A percentile compares a stretch with the other conserved stretches of the same genome.
Conservation (phyloP, 2,888 invertebrate genomes). For the Drosophila paracracens region DNA sequence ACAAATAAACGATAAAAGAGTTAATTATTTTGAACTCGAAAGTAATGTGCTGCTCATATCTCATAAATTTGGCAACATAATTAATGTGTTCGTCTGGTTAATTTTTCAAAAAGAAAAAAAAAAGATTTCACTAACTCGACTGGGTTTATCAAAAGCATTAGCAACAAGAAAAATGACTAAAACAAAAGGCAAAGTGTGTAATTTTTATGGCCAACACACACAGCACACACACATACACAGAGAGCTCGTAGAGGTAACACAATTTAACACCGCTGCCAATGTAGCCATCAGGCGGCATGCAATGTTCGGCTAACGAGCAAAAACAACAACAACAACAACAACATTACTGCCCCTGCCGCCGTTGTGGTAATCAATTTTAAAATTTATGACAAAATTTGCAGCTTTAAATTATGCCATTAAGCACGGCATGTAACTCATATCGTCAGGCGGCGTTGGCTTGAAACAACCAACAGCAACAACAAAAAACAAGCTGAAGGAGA, state of each 20-base stretch:
- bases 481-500: slow-evolving; percentile 65
- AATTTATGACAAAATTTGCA: slow-evolving; percentile 85
- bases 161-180: slow-evolving; percentile 59
- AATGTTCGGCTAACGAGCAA: slow-evolving; percentile 77
- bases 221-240: neutral
- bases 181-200: slow-evolving; percentile 65
- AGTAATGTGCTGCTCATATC: slow-evolving; percentile 3
- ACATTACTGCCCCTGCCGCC: slow-evolving; percentile 62
- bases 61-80: slow-evolving; percentile 22
- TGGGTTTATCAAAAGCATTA: slow-evolving; percentile 58
- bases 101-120: slow-evolving; percentile 22
- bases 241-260: slow-evolving; percentile 49
- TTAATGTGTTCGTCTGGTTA: slow-evolving; percentile 44
- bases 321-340: slow-evolving; percentile 59
- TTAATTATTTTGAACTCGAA: neutral
- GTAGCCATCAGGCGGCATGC: slow-evolving; percentile 77
- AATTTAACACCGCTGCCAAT: slow-evolving; percentile 74
- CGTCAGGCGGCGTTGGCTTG: slow-evolving; percentile 76
- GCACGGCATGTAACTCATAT: slow-evolving; percentile 84
- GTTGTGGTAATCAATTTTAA: slow-evolving; percentile 82
- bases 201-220: slow-evolving; percentile 56
- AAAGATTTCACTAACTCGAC: slow-evolving; percentile 24
- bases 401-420: slow-evolving; percentile 85
- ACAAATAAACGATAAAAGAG: neutral
- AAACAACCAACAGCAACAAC: slow-evolving; percentile 60